Conservation (phyloP, 2,113 vertebrate genomes). For the Calypte anna region DNA sequence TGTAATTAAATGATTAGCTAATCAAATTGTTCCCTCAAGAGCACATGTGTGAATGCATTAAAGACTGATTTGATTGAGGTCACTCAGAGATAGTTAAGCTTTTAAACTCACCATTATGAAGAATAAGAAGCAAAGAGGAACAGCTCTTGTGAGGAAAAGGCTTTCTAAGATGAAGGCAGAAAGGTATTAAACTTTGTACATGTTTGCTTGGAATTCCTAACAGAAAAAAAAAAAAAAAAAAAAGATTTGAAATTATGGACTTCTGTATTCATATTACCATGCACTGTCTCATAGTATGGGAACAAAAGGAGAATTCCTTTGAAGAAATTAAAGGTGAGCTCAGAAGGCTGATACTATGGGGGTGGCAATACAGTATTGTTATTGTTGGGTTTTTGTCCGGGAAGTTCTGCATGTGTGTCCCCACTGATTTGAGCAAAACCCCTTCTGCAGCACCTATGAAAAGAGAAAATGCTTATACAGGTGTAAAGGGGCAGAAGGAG, state of each 20-base stretch:
- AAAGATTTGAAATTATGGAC: background rate
- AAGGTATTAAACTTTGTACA: background rate
- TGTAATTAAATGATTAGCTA: slow-evolving; percentile 35
- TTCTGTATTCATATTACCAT: background rate
- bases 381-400: background rate
- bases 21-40: background rate
- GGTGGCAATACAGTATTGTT: background rate
- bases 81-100: background rate
- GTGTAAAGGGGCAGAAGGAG: background rate
- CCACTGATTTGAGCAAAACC: background rate
- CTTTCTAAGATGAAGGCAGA: background rate
- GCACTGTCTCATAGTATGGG: background rate
- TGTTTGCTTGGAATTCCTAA: background rate
- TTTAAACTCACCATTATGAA: background rate
- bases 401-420: background rate
- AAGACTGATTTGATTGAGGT: slow-evolving; percentile 7
- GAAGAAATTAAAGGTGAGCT: background rate
- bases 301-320: background rate
- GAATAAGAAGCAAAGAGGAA: background rate
- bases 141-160: background rate
- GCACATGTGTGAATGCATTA: background rate
- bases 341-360: fast-evolving
- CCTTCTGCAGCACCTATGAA: background rate
- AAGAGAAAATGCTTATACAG: background rate
- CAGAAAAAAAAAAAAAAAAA: too few species aligned